phyloP scores from a whole-genome alignment of 2,113 vertebrate genomes.

The Hassar affinis region DNA sequence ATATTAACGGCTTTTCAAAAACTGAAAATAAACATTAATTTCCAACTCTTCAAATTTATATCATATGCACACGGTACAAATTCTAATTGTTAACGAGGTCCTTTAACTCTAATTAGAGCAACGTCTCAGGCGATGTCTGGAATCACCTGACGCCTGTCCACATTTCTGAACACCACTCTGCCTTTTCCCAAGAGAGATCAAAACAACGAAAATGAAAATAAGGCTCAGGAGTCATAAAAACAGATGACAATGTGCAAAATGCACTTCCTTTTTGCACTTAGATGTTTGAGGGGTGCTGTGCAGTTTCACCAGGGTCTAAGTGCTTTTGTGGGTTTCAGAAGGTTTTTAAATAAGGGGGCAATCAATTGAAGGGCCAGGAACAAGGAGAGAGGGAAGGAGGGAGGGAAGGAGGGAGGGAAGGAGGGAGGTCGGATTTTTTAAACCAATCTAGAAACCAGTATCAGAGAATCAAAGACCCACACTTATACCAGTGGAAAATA shows the following conservation, averaged over 20 bases:
- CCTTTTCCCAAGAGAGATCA: background rate
- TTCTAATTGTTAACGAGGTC: background rate
- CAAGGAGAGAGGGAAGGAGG: slow-evolving; percentile 33
- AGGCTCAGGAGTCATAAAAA: background rate
- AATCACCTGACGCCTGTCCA: background rate
- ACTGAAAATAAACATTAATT: background rate
- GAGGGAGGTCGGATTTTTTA: slow-evolving; percentile 43
- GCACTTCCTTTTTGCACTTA: background rate
- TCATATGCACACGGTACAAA: background rate
- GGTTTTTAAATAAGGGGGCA: slow-evolving; percentile 94
- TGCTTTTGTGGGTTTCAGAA: slow-evolving; percentile 89
- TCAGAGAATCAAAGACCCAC: background rate
- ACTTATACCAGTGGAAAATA: background rate
- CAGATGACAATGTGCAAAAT: background rate
- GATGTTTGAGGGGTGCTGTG: slow-evolving; percentile 65
- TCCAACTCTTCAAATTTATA: background rate
- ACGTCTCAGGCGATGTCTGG: slow-evolving; percentile 5
- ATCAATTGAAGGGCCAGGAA: slow-evolving; percentile 71
- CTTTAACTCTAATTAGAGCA: background rate
- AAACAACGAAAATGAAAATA: background rate
- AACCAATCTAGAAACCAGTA: background rate
- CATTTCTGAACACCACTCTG: background rate
- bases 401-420: background rate
- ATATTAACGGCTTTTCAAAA: no score
- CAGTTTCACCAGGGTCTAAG: slow-evolving; percentile 96